Evolutionary conservation across 2,888 invertebrate species (phyloP), one percentile per base, ranked within the genome.

Genomic region (Caenorhabditis sp.): DNA sequence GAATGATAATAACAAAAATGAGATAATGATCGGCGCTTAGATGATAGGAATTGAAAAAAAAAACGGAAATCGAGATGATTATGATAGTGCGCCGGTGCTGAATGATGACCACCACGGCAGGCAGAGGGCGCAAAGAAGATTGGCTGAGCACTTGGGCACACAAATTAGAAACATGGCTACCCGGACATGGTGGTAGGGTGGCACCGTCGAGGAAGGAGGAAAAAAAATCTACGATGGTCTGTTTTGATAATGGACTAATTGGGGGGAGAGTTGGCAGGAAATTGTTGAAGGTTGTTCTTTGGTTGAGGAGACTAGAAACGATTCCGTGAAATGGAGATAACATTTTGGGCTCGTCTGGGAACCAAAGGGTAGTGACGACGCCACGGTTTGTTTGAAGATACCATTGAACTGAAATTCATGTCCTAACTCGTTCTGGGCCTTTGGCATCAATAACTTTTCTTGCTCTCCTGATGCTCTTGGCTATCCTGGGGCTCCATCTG

Each of bases 401-500:
- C n/a, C n/a, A n/a, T n/a, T n/a, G n/a, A n/a, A n/a, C n/a, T n/a
- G n/a, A n/a, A n/a, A n/a, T n/a, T n/a, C n/a, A n/a, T n/a, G n/a
- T n/a, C n/a, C n/a, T n/a, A n/a, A n/a, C n/a, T n/a, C n/a, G n/a
- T n/a, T n/a, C n/a, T n/a, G n/a, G n/a, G n/a, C n/a, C n/a, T n/a
- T n/a, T n/a, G n/a, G n/a, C n/a, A n/a, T n/a, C n/a, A n/a, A n/a
- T n/a, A n/a, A n/a, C 49, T 83, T 77, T 66, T 85, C 86, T 47
- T 82, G 74, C 54, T 82, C 77, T 72, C 86, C 87, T 0, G 81
- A 59, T 3, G 68, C 64, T 86, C 87, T 85, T 41, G 85, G 81
- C 56, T 85, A 70, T 76, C 87, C 86, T 64, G 87, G 83, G 26
- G 76, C 66, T 80, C 87, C 85, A 49, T 49, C 49, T 31, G 66